Evolutionary conservation across 2,888 invertebrate genomes (phyloP).

Genomic region (Glomeris marginata): DNA sequence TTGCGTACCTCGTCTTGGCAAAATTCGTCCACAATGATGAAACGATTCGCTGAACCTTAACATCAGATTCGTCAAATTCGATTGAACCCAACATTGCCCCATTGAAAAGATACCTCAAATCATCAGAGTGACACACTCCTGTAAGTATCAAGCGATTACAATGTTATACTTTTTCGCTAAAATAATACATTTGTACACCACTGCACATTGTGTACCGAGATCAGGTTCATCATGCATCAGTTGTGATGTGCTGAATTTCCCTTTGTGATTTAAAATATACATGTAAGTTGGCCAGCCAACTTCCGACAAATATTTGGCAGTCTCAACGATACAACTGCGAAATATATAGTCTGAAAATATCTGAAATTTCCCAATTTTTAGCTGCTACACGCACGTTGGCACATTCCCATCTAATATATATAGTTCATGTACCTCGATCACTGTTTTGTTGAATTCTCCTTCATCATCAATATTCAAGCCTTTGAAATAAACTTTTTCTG

Average conservation of each 20-base stretch:
- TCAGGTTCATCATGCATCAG: no score
- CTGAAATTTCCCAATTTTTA: neutral
- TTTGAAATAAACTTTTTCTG: neutral
- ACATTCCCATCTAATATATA: neutral
- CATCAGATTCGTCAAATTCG: neutral
- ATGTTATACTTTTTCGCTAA: no score
- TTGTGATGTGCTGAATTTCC: no score
- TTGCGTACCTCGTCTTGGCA: constrained; percentile 9
- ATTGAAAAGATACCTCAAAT: constrained; percentile 2
- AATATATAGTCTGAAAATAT: constrained; percentile 5
- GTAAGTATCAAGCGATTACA: no score
- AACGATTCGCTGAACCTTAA: constrained; percentile 5
- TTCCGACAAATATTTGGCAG: constrained; percentile 8
- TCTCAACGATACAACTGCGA: constrained; percentile 5
- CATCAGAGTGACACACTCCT: constrained; percentile 1
- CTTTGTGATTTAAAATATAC: neutral
- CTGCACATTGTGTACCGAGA: no score
- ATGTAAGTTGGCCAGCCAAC: constrained; percentile 12
- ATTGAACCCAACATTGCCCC: neutral
- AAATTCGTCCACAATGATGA: constrained; percentile 7
- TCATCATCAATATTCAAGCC: neutral
- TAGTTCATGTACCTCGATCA: neutral
- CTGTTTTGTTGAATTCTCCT: constrained; percentile 1
- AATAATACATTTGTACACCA: no score
- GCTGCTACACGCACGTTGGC: neutral